Base-by-base conservation (phyloP, 2,113 vertebrate species). In the Bagarius yarrelli region DNA sequence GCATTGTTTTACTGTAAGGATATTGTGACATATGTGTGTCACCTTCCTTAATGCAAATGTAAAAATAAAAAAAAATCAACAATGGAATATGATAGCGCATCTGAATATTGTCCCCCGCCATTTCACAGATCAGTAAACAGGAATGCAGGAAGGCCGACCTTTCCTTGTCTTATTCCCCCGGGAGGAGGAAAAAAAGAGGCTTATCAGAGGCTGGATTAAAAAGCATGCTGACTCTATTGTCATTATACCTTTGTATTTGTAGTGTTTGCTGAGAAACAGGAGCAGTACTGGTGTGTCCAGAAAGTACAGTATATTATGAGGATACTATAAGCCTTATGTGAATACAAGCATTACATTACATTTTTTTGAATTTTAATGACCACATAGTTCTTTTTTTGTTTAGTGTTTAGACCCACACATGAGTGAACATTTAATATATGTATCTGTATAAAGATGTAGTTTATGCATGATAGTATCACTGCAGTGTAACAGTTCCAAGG, bases 71-170 rank as follows among this genome's bases (percentile, higher is more conserved):
- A 69, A 47, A 47, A 55, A 15, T 30, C 72, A 75, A 77, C 73
- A 64, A 81, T 64, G 40, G 64, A 16, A 9, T 53, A 4, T 80
- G 55, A 67, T 40, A 67, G 59, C n/a, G 52, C n/a, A 67, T 81
- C 72, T 81, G 52, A 57, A 19, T 27, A 73, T 50, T 25, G 40
- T 67, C 61, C 52, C 79, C 53, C 30, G 21, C 61, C 34, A 76
- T 76, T 81, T 81, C 80, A 61, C 80, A 76, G 72, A 69, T 69
- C 52, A 76, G 50, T 36, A 47, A 81, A 67, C 72, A 76, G 52
- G 80, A 76, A 76, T 61, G 25, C 80, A 76, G 80, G 80, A 81
- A 81, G 80, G 36, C 61, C 36, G 73, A 76, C 80, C 80, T 76
- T 81, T 76, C 72, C 80, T 76, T 75, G 55, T 64, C 71, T 57